Evolutionary conservation across 53 echinoderm and acorn worm species (phyloP).

Genomic region (Luidia sarsii): DNA sequence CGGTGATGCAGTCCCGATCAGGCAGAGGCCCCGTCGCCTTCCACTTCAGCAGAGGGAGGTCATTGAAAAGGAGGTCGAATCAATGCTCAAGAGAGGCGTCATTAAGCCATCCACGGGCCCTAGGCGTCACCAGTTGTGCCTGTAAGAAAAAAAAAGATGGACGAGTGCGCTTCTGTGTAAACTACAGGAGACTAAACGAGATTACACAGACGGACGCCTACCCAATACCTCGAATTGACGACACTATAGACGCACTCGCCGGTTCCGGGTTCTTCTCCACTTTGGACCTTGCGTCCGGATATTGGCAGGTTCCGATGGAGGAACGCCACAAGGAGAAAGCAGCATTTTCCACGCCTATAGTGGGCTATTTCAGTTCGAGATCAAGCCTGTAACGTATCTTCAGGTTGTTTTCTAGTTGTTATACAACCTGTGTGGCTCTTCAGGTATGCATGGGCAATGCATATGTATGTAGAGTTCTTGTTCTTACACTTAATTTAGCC

Average conservation of each 20-base stretch:
- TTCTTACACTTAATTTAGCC: too few species aligned
- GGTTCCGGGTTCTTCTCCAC: conserved; percentile 30
- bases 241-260: conserved; percentile 30
- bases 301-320: conserved; percentile 36
- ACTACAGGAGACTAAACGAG: not conserved
- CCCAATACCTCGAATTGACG: conserved; percentile 37
- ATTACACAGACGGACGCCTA: not conserved
- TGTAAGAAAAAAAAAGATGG: too few species aligned
- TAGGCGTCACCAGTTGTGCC: too few species aligned
- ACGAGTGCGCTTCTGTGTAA: too few species aligned
- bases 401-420: too few species aligned
- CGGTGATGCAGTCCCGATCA: conserved; percentile 16
- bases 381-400: too few species aligned
- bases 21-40: conserved; percentile 33
- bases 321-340: conserved; percentile 12
- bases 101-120: conserved; percentile 36
- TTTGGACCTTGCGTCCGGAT: conserved; percentile 32
- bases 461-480: too few species aligned
- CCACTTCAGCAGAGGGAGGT: conserved; percentile 46
- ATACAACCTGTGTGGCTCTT: too few species aligned
- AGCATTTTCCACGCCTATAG: conserved; percentile 21
- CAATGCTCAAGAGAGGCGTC: conserved; percentile 35
- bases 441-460: too few species aligned
- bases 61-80: conserved; percentile 25
- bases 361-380: conserved; percentile 37